phyloP scores from a whole-genome alignment of 2,113 vertebrate species.

The Helogale parvula region DNA sequence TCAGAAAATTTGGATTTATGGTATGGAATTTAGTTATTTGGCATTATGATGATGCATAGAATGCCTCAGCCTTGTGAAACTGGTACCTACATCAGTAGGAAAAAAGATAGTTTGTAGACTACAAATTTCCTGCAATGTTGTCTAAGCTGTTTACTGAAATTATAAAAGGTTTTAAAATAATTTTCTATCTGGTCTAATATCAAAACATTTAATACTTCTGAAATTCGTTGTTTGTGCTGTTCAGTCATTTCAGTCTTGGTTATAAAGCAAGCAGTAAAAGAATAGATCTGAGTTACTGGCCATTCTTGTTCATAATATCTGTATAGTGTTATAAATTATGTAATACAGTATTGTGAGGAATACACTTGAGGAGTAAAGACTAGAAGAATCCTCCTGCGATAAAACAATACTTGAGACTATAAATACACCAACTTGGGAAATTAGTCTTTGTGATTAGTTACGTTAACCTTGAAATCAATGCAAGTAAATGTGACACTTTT shows the following conservation, averaged over 20 bases:
- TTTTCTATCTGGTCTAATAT: not conserved
- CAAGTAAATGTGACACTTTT: constrained; percentile 33
- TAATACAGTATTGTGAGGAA: not conserved
- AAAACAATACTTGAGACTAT: not conserved
- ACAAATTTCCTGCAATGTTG: not conserved
- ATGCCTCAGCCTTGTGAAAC: not conserved
- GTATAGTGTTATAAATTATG: not conserved
- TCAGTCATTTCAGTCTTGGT: constrained; percentile 33
- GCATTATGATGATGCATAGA: not conserved
- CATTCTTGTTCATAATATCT: not conserved
- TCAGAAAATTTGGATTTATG: not conserved
- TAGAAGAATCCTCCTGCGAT: not conserved
- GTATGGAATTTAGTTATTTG: constrained; percentile 30
- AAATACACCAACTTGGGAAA: not conserved
- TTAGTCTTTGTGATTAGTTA: constrained; percentile 11
- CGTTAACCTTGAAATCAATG: constrained; percentile 1
- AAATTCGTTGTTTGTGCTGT: not conserved
- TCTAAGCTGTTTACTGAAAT: constrained; percentile 32
- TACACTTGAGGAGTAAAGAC: not conserved
- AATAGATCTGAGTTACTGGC: not conserved
- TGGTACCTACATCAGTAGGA: not conserved
- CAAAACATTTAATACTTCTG: constrained; percentile 6
- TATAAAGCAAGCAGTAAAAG: not conserved
- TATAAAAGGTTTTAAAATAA: not conserved
- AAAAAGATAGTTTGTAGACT: not conserved